A percentile compares a stretch with the other conserved stretches of the same genome.
These are phyloP conservation scores for Phthorimaea operculella DNA, from an alignment of 1,140 invertebrate species.

Conservation along the genomic window DNA sequence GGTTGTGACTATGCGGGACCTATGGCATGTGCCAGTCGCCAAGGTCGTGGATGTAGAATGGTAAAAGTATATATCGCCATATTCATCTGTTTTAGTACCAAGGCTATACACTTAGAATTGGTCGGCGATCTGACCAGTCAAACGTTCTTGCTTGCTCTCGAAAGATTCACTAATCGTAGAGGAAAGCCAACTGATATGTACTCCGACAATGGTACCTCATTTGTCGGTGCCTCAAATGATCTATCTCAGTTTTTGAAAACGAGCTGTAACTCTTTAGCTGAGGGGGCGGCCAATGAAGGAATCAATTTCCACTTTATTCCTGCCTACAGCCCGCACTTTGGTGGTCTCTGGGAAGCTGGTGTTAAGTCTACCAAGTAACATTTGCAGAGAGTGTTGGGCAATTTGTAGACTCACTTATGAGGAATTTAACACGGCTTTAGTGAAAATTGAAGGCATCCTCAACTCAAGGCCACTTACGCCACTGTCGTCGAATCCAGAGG, in stretches of 20 bases:
- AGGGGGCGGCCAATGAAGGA: too few species aligned
- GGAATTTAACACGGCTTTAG: too few species aligned
- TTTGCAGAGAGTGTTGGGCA: too few species aligned
- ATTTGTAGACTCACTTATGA: too few species aligned
- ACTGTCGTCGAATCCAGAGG: too few species aligned
- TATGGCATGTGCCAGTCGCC: not conserved
- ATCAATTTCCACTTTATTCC: too few species aligned
- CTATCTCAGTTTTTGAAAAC: not conserved
- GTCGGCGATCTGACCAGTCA: not conserved
- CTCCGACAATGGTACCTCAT: not conserved
- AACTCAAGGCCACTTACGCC: too few species aligned
- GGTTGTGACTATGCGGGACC: not conserved
- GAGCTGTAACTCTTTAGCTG: too few species aligned
- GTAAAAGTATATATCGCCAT: not conserved
- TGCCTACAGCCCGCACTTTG: too few species aligned
- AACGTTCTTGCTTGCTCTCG: not conserved
- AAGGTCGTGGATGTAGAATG: not conserved
- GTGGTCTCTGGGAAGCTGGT: too few species aligned
- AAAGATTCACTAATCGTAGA: not conserved
- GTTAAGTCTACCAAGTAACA: too few species aligned
- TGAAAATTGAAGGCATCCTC: too few species aligned
- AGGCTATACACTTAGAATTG: conserved; percentile 1
- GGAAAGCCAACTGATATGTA: not conserved
- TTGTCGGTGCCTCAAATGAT: not conserved
- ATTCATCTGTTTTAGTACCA: not conserved